phyloP scores from a whole-genome alignment of 2,113 vertebrate species.

The Petrocephalus zakoni region DNA sequence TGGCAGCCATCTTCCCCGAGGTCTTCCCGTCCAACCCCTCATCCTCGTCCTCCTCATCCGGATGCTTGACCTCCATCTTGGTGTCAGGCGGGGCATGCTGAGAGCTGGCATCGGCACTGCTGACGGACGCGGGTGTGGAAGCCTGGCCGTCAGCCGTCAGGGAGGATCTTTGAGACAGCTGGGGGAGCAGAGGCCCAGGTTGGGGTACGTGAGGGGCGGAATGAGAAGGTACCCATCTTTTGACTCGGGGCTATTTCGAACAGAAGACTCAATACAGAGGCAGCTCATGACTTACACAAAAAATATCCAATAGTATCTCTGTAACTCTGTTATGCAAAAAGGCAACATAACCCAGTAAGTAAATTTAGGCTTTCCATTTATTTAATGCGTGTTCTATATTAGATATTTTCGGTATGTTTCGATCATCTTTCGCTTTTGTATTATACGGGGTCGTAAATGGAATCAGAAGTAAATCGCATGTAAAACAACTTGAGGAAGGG shows the following conservation, averaged over 20 bases:
- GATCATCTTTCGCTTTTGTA: not conserved
- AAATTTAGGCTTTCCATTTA: not conserved
- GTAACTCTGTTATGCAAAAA: not conserved
- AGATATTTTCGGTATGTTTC: not conserved
- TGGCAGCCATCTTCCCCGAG: slow-evolving; percentile 60
- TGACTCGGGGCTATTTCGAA: no score
- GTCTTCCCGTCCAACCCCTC: slow-evolving; percentile 62
- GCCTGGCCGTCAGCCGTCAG: slow-evolving; percentile 78
- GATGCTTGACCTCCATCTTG: slow-evolving; percentile 80
- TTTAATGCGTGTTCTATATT: not conserved
- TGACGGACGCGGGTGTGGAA: slow-evolving; percentile 86
- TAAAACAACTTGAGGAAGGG: not conserved
- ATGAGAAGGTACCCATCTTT: not conserved
- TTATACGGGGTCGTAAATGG: not conserved
- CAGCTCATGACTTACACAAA: not conserved
- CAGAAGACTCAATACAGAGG: no score
- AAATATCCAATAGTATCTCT: not conserved
- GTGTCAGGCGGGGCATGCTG: slow-evolving; percentile 74
- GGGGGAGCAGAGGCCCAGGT: not conserved
- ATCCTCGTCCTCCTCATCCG: slow-evolving; percentile 67
- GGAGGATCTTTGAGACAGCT: slow-evolving; percentile 87
- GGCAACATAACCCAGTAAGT: not conserved
- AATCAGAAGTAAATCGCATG: not conserved
- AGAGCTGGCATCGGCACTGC: slow-evolving; percentile 79
- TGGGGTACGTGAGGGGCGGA: not conserved